These are phyloP conservation scores for Anoplophora glabripennis DNA, from an alignment of 1,140 invertebrate genomes.

Conservation along the genomic window DNA sequence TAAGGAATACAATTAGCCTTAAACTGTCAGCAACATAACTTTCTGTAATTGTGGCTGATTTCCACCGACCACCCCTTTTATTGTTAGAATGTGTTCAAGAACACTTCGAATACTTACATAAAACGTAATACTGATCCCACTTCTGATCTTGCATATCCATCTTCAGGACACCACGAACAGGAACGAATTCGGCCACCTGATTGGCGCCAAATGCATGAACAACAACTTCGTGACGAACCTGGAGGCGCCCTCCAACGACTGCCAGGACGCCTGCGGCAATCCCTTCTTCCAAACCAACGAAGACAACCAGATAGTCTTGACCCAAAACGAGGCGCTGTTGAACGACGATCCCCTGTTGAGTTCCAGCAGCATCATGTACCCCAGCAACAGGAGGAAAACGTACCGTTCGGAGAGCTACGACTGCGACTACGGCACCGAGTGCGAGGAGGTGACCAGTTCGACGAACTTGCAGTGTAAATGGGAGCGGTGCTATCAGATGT, in stretches of 20 bases:
- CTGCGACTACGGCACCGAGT: conserved; percentile 5
- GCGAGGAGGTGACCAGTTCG: conserved; percentile 12
- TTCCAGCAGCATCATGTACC: conserved; percentile 25
- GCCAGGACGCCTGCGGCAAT: background rate
- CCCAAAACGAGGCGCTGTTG: conserved; percentile 41
- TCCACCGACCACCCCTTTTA: too few species aligned
- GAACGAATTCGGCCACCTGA: conserved; percentile 38
- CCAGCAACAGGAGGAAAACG: background rate
- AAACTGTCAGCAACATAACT: too few species aligned
- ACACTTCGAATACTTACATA: too few species aligned
- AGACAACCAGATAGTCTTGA: conserved; percentile 39
- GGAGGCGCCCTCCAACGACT: conserved; percentile 6
- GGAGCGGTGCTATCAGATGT: conserved; percentile 79
- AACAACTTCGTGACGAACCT: conserved; percentile 19
- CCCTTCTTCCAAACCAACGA: conserved; percentile 3
- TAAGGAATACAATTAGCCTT: too few species aligned
- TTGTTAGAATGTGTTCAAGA: too few species aligned
- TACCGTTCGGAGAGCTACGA: background rate
- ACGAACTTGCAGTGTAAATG: conserved; percentile 67
- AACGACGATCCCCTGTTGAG: conserved; percentile 39
- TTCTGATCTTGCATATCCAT: too few species aligned
- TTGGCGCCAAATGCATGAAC: conserved; percentile 18
- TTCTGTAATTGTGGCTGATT: too few species aligned
- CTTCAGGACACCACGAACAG: conserved; percentile 1
- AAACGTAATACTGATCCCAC: too few species aligned